Evolutionary conservation across 1,140 invertebrate genomes (phyloP).

Genomic region (Drosophila guanche): DNA sequence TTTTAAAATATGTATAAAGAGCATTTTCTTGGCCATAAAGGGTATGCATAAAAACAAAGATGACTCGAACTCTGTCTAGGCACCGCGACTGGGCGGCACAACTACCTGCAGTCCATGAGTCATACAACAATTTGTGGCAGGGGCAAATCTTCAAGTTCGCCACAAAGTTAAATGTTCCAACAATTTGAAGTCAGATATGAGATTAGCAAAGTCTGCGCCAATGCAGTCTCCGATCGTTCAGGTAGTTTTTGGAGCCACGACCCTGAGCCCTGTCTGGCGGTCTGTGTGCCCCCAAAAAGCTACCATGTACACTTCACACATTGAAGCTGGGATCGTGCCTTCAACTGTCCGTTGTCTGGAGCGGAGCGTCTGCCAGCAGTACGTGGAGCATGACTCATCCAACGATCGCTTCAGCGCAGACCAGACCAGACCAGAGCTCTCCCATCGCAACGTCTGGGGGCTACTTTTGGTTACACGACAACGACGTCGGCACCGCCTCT

Average conservation of each 20-base stretch:
- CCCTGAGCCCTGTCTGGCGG: slow-evolving; percentile 44
- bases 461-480: slow-evolving; percentile 14
- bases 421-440: slow-evolving; percentile 3
- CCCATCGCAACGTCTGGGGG: slow-evolving; percentile 2
- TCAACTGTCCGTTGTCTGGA: slow-evolving; percentile 4
- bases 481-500: slow-evolving; percentile 31
- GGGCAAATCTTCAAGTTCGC: slow-evolving; percentile 48
- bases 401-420: too few relatives aligned
- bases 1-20: neutral
- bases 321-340: slow-evolving; percentile 20
- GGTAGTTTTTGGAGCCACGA: slow-evolving; percentile 60
- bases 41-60: slow-evolving; percentile 27
- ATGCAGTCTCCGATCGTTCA: slow-evolving; percentile 40
- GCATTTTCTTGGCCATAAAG: neutral
- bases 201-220: slow-evolving; percentile 57
- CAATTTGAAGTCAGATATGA: slow-evolving; percentile 74
- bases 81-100: slow-evolving; percentile 14
- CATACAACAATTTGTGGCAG: slow-evolving; percentile 25
- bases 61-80: slow-evolving; percentile 20
- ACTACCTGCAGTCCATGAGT: slow-evolving; percentile 64
- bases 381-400: slow-evolving; percentile 23
- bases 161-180: slow-evolving; percentile 56
- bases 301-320: slow-evolving; percentile 9
- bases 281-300: slow-evolving; percentile 20
- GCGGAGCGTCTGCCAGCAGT: slow-evolving; percentile 13